Evolutionary conservation across 1,140 invertebrate species (phyloP), one percentile per base, ranked within the genome.

Genomic region (Charaxes varanes): DNA sequence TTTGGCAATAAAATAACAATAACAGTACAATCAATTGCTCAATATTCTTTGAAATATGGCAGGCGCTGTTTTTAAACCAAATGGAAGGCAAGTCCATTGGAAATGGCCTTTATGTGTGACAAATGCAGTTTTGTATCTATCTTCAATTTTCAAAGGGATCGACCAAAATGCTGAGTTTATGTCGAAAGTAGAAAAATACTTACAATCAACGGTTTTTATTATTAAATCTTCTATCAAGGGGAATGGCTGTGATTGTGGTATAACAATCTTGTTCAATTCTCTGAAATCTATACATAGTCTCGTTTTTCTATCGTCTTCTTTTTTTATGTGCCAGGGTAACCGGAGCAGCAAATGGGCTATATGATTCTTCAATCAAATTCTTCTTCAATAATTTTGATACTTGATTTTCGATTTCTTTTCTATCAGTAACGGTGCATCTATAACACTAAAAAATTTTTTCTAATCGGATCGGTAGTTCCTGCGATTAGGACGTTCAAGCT

Each of bases 11-110:
- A n/a, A n/a, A n/a, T n/a, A n/a, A n/a, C n/a, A n/a, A n/a, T n/a
- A n/a, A n/a, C n/a, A n/a, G n/a, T n/a, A n/a, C n/a, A n/a, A n/a
- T n/a, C n/a, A n/a, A 8, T 36, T 36, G 24, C 33, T 36, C 3
- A 36, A 8, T 1, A 36, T 36, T 15, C 33, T 36, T 16, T 36
- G 33, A 10, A 36, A 36, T 1, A 36, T 24, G 11, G 19, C 21
- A 12, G 33, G 33, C 2, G 33, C 14, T 3, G 33, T 36, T 8
- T 36, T 36, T 10, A 36, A 17, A 2, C 33, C 22, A 36, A 36
- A 23, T 1, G 33, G 21, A 8, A 36, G 8, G 12, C 33, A 36
- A 1, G 21, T 36, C 22, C 22, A 23, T 23, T 23, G 22, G n/a
- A 23, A 23, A 23, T 23, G 22, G 2, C 22, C 22, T 2, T 23